These are phyloP conservation scores for Anorthoa munda DNA, from an alignment of 2,888 invertebrate genomes.

Conservation along the genomic window DNA sequence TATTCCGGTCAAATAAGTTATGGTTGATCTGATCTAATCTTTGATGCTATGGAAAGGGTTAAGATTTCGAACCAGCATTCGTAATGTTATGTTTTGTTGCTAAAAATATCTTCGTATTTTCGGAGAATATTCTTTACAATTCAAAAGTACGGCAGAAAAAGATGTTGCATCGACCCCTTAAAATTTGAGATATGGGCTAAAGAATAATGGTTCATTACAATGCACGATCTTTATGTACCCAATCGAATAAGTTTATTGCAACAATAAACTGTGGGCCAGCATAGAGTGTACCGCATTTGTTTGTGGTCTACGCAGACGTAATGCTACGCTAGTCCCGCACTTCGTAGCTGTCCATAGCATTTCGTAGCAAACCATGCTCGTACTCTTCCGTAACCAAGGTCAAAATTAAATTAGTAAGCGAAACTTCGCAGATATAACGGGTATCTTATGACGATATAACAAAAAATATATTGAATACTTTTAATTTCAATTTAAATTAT, in stretches of 20 bases:
- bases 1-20: slow-evolving; percentile 64
- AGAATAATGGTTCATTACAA: neutral
- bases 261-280: no score
- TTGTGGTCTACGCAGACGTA: slow-evolving; percentile 1
- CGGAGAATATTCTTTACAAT: no score
- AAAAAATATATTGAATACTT: neutral
- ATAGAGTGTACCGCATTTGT: neutral
- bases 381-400: neutral
- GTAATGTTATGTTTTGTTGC: neutral
- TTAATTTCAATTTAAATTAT: no score
- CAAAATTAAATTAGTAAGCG: neutral
- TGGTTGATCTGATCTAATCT: slow-evolving; percentile 46
- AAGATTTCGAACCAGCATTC: slow-evolving; percentile 8
- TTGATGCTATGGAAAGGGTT: slow-evolving; percentile 50
- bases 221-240: neutral
- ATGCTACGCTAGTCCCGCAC: slow-evolving; percentile 1
- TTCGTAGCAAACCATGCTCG: slow-evolving; percentile 4
- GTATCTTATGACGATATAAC: neutral
- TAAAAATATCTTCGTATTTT: neutral
- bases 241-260: no score
- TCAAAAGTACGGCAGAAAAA: neutral
- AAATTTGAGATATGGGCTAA: no score
- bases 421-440: neutral
- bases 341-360: neutral
- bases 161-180: no score